phyloP scores from a whole-genome alignment of 2,797 vertebrate genomes.

The Heterohyrax brucei region DNA sequence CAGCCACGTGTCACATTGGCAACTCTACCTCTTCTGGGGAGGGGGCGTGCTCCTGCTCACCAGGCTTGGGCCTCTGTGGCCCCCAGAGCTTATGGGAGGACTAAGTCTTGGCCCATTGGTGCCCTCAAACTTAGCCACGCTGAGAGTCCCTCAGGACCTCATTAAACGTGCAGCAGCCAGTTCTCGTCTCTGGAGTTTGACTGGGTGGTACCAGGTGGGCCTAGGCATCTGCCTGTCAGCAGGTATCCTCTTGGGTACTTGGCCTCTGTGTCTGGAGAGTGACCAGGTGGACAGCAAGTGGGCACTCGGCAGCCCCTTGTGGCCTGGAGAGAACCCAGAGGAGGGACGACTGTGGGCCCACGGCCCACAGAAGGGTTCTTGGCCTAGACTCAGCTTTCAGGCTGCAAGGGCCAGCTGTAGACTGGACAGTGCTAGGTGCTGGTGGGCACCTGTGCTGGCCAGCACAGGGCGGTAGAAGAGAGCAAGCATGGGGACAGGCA shows the following conservation, averaged over 20 bases:
- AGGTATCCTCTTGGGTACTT: background rate
- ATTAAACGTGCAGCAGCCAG: background rate
- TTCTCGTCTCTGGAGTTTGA: background rate
- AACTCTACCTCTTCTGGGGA: no score
- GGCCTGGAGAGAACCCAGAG: background rate
- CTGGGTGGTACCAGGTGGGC: fast-evolving
- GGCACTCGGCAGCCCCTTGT: background rate
- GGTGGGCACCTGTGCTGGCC: background rate
- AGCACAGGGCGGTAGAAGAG: background rate
- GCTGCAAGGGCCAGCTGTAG: conserved; percentile 6
- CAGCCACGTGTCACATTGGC: no score
- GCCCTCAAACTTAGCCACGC: background rate
- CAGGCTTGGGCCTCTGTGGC: background rate
- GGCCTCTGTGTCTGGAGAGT: background rate
- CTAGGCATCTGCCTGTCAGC: background rate
- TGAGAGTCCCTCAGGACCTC: background rate
- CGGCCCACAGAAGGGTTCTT: background rate
- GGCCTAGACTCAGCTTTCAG: background rate
- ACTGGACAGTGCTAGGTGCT: background rate
- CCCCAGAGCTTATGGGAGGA: background rate
- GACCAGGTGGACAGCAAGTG: background rate
- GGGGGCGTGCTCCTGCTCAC: background rate
- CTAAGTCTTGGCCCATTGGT: fast-evolving
- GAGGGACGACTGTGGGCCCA: background rate
- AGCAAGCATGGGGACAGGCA: background rate